Conservation (phyloP, 2,113 vertebrate species). For the Ctenodactylus gundi region DNA sequence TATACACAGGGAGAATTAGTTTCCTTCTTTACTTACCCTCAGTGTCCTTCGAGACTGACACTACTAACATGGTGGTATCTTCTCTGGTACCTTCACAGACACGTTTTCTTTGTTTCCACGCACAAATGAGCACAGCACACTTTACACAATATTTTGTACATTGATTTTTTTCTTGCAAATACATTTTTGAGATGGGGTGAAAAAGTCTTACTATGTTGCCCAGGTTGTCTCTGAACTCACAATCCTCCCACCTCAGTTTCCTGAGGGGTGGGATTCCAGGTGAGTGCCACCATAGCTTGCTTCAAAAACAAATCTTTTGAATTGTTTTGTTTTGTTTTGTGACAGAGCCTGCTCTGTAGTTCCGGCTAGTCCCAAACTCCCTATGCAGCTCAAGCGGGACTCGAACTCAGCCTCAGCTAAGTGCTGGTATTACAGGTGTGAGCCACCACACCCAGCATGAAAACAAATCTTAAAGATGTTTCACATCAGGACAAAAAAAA, state of each 20-base stretch:
- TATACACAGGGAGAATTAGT: not conserved
- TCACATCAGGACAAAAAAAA: not conserved
- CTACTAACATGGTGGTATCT: not conserved
- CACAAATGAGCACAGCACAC: not conserved
- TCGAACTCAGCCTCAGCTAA: not conserved
- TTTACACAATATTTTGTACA: not conserved
- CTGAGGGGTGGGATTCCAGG: too few relatives aligned
- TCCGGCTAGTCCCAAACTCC: too few relatives aligned
- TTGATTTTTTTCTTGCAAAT: not conserved
- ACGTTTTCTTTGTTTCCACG: not conserved
- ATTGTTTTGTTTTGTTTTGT: too few relatives aligned
- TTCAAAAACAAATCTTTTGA: too few relatives aligned
- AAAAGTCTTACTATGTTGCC: too few relatives aligned
- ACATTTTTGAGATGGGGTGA: too few relatives aligned
- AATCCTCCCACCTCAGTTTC: too few relatives aligned
- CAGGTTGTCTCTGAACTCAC: too few relatives aligned
- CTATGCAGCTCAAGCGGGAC: too few relatives aligned
- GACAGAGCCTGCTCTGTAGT: too few relatives aligned
- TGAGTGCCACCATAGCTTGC: too few relatives aligned
- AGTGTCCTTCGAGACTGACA: not conserved
- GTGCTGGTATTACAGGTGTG: not conserved
- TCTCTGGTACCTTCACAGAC: not conserved
- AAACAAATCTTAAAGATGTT: not conserved
- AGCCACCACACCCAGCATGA: not conserved
- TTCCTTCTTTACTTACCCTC: too few relatives aligned